Evolutionary conservation across 53 echinoderm and acorn worm species (phyloP).

Genomic region (Hippasteria phrygiana): DNA sequence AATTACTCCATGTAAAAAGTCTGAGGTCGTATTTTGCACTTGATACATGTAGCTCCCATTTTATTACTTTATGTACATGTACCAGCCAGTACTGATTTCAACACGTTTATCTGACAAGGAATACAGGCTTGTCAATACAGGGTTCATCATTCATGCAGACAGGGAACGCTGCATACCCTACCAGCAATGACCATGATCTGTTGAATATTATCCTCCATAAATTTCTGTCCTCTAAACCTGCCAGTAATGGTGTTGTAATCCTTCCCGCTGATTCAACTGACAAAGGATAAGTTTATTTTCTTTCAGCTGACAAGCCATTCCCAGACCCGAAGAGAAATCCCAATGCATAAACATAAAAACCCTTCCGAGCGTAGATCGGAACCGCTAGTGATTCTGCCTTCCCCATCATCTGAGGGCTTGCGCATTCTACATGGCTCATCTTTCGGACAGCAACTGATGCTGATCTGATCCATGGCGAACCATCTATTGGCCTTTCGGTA

Average conservation of each 20-base stretch:
- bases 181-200: neutral
- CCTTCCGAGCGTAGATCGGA: neutral
- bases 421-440: neutral
- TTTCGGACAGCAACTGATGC: constrained; percentile 5
- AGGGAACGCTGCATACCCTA: no score
- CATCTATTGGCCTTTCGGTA: neutral
- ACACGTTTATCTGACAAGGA: no score
- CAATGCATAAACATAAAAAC: constrained; percentile 3
- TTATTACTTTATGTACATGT: no score
- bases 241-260: constrained; percentile 26
- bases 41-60: no score
- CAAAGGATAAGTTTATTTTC: constrained; percentile 40
- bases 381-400: neutral
- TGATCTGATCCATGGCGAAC: constrained; percentile 12
- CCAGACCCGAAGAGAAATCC: neutral
- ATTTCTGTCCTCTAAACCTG: constrained; percentile 1
- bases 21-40: no score
- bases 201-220: neutral
- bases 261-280: constrained; percentile 21
- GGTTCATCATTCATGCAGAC: no score
- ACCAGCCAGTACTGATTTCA: no score
- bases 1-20: no score
- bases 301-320: neutral
- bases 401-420: neutral
- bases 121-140: no score